Conservation (phyloP, 2,888 invertebrate genomes). For the Eueremaeus valkanovi region DNA sequence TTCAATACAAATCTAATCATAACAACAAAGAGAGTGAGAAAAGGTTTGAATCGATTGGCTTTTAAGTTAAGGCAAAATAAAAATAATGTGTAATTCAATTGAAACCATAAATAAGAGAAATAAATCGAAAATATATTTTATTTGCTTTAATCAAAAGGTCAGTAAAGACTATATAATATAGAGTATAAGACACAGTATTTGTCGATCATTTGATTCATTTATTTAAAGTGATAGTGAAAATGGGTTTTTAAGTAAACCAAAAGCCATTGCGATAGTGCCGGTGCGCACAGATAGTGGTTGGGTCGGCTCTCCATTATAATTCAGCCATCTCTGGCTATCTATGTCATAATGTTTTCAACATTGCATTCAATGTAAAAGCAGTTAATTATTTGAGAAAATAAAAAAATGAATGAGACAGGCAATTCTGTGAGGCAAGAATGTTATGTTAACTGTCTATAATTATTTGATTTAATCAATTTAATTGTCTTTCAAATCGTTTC, state of each 20-base stretch:
- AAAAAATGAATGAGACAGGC: no score
- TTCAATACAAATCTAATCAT: background rate
- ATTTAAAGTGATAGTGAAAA: background rate
- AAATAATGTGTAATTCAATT: background rate
- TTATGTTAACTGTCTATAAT: slow-evolving; percentile 6
- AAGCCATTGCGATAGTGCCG: background rate
- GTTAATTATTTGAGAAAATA: no score
- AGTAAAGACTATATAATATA: no score
- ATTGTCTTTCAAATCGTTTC: slow-evolving; percentile 20
- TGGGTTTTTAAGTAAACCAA: background rate
- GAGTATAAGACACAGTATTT: no score
- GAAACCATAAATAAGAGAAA: background rate
- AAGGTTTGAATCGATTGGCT: background rate
- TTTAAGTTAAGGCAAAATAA: background rate
- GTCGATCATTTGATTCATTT: background rate
- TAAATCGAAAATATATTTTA: background rate
- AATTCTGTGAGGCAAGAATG: no score
- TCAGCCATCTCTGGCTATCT: no score
- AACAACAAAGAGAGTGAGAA: background rate
- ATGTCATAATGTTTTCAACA: no score
- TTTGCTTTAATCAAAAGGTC: background rate
- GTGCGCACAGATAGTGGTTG: background rate
- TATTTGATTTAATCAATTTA: slow-evolving; percentile 30
- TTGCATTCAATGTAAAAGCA: no score
- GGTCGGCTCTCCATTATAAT: background rate